phyloP scores from a whole-genome alignment of 2,113 vertebrate genomes.

The Circaetus gallicus region DNA sequence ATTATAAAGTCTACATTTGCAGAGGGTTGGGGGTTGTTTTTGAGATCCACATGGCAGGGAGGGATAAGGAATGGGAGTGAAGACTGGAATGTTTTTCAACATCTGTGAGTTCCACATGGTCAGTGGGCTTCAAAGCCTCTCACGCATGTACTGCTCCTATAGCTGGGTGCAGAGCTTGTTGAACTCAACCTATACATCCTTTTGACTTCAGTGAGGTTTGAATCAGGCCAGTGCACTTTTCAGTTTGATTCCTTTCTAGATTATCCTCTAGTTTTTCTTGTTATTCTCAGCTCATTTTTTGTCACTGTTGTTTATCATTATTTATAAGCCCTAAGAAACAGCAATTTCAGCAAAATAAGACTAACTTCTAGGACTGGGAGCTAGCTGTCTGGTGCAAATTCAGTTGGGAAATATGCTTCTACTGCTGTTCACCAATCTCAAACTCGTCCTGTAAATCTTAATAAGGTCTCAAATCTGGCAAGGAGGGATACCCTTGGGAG shows the following conservation, averaged over 20 bases:
- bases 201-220: not conserved
- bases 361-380: not conserved
- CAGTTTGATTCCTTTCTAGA: not conserved
- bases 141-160: not conserved
- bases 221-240: not conserved
- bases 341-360: constrained; percentile 35
- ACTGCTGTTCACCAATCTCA: not conserved
- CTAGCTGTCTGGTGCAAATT: constrained; percentile 16
- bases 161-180: not conserved
- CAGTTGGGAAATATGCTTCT: not conserved
- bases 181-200: not conserved
- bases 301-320: constrained; percentile 14
- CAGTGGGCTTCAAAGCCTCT: not conserved
- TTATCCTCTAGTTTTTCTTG: not conserved
- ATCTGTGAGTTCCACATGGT: not conserved
- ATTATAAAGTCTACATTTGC: not conserved
- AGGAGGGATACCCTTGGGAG: constrained; percentile 4
- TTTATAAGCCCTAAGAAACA: constrained; percentile 12
- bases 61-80: not conserved
- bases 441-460: constrained; percentile 43
- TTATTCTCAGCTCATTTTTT: constrained; percentile 15
- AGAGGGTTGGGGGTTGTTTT: not conserved
- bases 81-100: not conserved
- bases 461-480: constrained; percentile 16
- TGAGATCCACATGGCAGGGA: not conserved